These are phyloP conservation scores for Characodon lateralis DNA, from an alignment of 2,797 vertebrate species.

Conservation along the genomic window DNA sequence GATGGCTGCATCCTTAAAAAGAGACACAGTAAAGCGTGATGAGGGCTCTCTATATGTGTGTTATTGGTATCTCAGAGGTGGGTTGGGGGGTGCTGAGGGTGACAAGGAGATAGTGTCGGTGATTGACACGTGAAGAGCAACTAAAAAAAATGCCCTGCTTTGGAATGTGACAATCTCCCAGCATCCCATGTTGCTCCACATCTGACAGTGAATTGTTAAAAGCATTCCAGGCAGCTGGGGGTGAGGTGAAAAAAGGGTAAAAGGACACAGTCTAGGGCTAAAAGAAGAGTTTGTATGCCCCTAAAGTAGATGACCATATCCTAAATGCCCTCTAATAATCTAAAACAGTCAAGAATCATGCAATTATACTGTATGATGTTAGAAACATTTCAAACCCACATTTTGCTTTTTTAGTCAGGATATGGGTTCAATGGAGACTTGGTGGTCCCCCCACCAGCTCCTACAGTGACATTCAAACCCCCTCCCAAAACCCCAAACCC, in stretches of 20 bases:
- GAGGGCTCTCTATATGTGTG: constrained; percentile 44
- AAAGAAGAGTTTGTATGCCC: constrained; percentile 71
- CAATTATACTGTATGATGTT: constrained; percentile 2
- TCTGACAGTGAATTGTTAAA: constrained; percentile 78
- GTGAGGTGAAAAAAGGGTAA: constrained; percentile 68
- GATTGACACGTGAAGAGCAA: constrained; percentile 81
- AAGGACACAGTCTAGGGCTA: constrained; percentile 60
- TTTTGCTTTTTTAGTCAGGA: constrained; percentile 43
- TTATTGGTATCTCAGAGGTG: constrained; percentile 61
- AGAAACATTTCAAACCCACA: constrained; percentile 8
- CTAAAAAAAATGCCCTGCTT: constrained; percentile 69
- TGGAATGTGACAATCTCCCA: constrained; percentile 81
- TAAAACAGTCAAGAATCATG: constrained; percentile 7
- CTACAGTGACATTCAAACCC: constrained; percentile 41
- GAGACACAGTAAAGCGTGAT: constrained; percentile 56
- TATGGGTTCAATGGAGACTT: constrained; percentile 53
- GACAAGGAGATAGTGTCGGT: constrained; percentile 80
- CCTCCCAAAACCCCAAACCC: constrained; percentile 49
- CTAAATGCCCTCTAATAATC: constrained; percentile 27
- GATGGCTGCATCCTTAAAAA: constrained; percentile 66
- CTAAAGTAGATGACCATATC: constrained; percentile 56
- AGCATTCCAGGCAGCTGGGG: constrained; percentile 78
- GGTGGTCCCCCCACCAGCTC: constrained; percentile 71
- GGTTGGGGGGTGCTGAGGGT: constrained; percentile 59
- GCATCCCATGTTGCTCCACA: constrained; percentile 70